These are phyloP conservation scores for Drosophila rufa DNA, from an alignment of 1,140 invertebrate species.

Conservation along the genomic window DNA sequence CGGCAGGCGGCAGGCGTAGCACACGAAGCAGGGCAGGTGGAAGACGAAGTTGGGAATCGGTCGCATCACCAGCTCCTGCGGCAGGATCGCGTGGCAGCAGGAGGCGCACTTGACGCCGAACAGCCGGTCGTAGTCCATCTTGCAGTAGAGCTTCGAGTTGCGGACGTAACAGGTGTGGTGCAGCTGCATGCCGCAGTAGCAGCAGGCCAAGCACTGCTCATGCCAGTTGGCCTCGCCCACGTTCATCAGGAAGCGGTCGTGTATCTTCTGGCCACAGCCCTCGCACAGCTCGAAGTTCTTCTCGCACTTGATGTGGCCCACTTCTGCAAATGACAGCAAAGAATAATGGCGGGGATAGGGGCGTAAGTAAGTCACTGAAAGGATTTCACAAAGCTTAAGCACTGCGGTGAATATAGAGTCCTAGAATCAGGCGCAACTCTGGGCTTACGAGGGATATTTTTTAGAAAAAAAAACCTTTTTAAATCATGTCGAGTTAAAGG, in stretches of 20 bases:
- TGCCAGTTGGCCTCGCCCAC: slow-evolving; percentile 97
- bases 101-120: slow-evolving; percentile 97
- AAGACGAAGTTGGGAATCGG: slow-evolving; percentile 92
- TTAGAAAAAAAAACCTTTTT: background rate
- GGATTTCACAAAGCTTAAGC: slow-evolving; percentile 4
- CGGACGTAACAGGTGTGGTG: slow-evolving; percentile 95
- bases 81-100: slow-evolving; percentile 94
- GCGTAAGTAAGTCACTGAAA: slow-evolving; percentile 32
- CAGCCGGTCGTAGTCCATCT: slow-evolving; percentile 96
- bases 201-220: slow-evolving; percentile 96
- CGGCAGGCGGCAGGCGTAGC: slow-evolving; percentile 95
- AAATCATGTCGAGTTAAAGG: background rate
- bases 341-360: background rate
- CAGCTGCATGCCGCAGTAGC: slow-evolving; percentile 94
- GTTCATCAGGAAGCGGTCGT: slow-evolving; percentile 96
- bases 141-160: slow-evolving; percentile 97
- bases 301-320: slow-evolving; percentile 88
- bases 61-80: slow-evolving; percentile 97
- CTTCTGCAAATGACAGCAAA: slow-evolving; percentile 54
- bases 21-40: slow-evolving; percentile 96
- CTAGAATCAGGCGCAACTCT: background rate
- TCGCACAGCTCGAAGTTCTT: slow-evolving; percentile 92
- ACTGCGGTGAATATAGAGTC: background rate
- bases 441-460: background rate
- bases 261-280: slow-evolving; percentile 95